Evolutionary conservation across 2,888 invertebrate genomes (phyloP).

Genomic region (Aphodius sticticus): DNA sequence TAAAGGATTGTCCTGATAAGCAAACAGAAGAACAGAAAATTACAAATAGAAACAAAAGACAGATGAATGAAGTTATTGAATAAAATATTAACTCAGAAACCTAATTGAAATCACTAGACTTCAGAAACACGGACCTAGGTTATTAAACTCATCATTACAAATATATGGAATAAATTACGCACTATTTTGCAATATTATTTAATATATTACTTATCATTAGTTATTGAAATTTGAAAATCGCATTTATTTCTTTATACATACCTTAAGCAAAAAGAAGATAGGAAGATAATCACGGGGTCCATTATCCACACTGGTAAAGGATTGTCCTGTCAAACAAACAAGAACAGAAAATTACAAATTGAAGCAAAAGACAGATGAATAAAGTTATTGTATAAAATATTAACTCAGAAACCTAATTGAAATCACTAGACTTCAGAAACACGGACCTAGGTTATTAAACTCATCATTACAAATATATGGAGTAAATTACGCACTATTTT

Average conservation of each 20-base stretch:
- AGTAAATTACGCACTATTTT: not conserved
- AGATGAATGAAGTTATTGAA: not conserved
- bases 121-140: conserved; percentile 4
- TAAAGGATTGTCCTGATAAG: no score
- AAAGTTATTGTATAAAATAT: not conserved
- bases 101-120: not conserved
- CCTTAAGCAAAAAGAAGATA: not conserved
- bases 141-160: not conserved
- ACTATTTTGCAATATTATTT: no score
- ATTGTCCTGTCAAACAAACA: no score
- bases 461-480: not conserved
- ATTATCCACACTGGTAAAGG: no score
- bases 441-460: not conserved
- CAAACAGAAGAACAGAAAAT: no score
- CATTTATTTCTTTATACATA: not conserved
- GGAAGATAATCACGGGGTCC: no score
- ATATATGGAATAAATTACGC: no score
- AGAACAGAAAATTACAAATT: no score
- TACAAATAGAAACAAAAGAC: no score
- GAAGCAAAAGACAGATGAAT: no score
- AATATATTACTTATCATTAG: no score
- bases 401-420: not conserved
- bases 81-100: not conserved
- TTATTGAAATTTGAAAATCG: not conserved
- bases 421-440: not conserved